Evolutionary conservation across 2,888 invertebrate species (phyloP), one percentile per base, ranked within the genome.

Genomic region (Drosophila mimetica): DNA sequence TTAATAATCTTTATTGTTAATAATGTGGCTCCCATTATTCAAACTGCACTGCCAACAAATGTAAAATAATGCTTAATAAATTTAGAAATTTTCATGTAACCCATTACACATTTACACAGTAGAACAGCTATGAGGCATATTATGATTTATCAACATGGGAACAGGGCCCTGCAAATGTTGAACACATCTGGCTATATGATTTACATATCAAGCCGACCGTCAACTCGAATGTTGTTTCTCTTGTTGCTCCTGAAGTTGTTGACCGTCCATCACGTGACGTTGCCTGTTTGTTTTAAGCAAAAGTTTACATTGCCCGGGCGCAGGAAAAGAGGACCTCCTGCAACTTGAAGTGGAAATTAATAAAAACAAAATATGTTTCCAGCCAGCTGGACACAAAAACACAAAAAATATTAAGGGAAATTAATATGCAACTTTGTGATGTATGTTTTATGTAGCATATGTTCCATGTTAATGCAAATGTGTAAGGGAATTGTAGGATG

Each of bases 381-480:
- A 44, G 60, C 46, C 25, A 44, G 61, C 34, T 52, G 28, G 67
- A 52, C 16, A 37, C 20, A 65, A 34, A 32, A 59, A 63, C 46
- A 47, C 52, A 63, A 59, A 67, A 55, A 55, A 37, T 48, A 50
- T 28, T 22, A 36, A 53, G 34, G 48, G 64, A 77, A 78, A 83
- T 82, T 79, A 81, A 82, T 82, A 82, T 82, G 84, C 81, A 83
- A 79, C 75, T 83, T 79, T 82, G 60, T 79, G 78, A 67, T 48
- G 59, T 36, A 51, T 50, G 50, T 42, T 55, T 36, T 66, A 16
- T 66, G 79, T 34, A 60, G 57, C 78, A 77, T 71, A 63, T 78
- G 76, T 71, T 71, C 59, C 76, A 77, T 61, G 66, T 69, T 70
- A 74, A 81, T 81, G 83, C 75, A 81, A 83, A 83, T 80, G 78